phyloP scores from a whole-genome alignment of 2,797 vertebrate genomes.

The Telmatherina bonti region DNA sequence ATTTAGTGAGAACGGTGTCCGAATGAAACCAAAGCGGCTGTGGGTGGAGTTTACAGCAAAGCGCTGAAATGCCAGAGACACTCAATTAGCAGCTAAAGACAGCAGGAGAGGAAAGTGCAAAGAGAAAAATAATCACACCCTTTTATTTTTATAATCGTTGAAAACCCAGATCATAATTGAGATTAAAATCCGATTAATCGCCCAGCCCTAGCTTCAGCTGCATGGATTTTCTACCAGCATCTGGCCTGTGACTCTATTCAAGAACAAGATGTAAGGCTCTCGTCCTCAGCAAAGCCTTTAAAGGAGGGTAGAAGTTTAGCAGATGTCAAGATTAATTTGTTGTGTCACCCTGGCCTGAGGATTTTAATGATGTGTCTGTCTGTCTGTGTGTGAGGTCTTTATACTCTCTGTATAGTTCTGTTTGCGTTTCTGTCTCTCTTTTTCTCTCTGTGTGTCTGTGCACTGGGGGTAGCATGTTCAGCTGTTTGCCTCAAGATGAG shows the following conservation, averaged over 20 bases:
- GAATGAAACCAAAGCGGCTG: no score
- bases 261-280: constrained; percentile 59
- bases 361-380: constrained; percentile 59
- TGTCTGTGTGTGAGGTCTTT: constrained; percentile 24
- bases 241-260: constrained; percentile 39
- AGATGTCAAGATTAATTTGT: constrained; percentile 66
- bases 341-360: constrained; percentile 47
- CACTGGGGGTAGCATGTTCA: constrained; percentile 59
- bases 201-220: no score
- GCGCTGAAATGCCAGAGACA: no score
- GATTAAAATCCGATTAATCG: no score
- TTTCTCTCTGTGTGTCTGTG: constrained; percentile 29
- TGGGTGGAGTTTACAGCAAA: no score
- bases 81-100: no score
- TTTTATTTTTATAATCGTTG: no score
- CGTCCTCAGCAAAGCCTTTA: constrained; percentile 57
- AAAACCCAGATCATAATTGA: no score
- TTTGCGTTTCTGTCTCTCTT: constrained; percentile 28
- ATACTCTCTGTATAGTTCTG: constrained; percentile 23
- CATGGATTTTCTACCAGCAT: constrained; percentile 33
- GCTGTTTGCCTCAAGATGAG: constrained; percentile 61
- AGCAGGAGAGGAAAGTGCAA: no score
- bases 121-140: no score
- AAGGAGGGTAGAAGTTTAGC: constrained; percentile 58
- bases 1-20: no score